Evolutionary conservation across 1,140 invertebrate species (phyloP).

Genomic region (Drosophila murphyi): DNA sequence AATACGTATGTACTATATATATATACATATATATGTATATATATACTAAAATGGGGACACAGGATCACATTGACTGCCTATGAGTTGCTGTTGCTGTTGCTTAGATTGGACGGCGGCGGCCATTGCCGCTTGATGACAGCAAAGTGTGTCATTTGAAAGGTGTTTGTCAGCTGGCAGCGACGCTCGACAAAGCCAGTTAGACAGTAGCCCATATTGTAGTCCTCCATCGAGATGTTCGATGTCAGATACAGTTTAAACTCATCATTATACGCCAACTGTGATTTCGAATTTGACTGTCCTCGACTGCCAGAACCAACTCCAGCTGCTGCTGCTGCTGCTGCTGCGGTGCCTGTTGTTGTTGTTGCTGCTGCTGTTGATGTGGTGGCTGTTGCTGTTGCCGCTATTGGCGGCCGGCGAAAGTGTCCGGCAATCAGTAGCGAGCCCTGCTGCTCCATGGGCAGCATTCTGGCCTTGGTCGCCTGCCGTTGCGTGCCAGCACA

Average conservation of each 20-base stretch:
- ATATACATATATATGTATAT: neutral
- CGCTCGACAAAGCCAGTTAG: slow-evolving; percentile 94
- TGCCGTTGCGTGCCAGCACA: slow-evolving; percentile 92
- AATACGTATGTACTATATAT: slow-evolving; percentile 7
- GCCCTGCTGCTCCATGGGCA: slow-evolving; percentile 89
- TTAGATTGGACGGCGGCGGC: slow-evolving; percentile 75
- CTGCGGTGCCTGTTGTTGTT: slow-evolving; percentile 8
- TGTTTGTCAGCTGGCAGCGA: slow-evolving; percentile 90
- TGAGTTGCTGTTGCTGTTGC: slow-evolving; percentile 46
- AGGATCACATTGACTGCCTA: slow-evolving; percentile 52
- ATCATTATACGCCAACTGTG: slow-evolving; percentile 63
- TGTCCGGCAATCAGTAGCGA: slow-evolving; percentile 92
- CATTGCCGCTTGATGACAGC: slow-evolving; percentile 90
- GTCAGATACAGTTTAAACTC: slow-evolving; percentile 84
- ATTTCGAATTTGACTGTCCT: slow-evolving; percentile 52
- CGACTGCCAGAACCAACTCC: slow-evolving; percentile 1
- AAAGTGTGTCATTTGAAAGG: slow-evolving; percentile 93
- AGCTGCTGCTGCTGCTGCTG: slow-evolving; percentile 12
- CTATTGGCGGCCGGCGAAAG: slow-evolving; percentile 87
- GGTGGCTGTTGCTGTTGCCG: slow-evolving; percentile 20
- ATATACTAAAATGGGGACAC: slow-evolving; percentile 27
- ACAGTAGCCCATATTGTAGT: slow-evolving; percentile 95
- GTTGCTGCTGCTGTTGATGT: slow-evolving; percentile 48
- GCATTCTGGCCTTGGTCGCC: slow-evolving; percentile 91
- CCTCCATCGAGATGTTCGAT: slow-evolving; percentile 86